phyloP scores from a whole-genome alignment of 2,888 invertebrate species.

The Lissocephala sabroskyi region DNA sequence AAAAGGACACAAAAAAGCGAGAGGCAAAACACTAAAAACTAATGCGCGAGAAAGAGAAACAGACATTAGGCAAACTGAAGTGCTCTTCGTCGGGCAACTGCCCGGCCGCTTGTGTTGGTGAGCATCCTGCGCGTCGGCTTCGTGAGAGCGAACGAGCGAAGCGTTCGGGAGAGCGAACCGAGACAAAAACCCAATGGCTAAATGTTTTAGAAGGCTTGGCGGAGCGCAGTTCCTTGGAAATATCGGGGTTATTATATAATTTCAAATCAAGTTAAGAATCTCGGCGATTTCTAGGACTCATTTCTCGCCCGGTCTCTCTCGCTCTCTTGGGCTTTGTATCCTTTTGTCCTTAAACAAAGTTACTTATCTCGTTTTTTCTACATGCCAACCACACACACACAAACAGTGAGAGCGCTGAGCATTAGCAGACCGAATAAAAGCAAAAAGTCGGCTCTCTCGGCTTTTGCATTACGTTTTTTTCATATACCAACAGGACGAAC shows the following conservation, averaged over 20 bases:
- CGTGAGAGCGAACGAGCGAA: conserved; percentile 18
- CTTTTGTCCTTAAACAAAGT: too few relatives aligned
- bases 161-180: conserved; percentile 8
- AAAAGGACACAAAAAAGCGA: conserved; percentile 67
- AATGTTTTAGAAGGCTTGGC: too few relatives aligned
- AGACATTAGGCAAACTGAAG: conserved; percentile 68
- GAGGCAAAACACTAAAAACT: conserved; percentile 69
- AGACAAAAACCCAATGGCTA: too few relatives aligned
- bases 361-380: conserved; percentile 7
- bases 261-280: too few relatives aligned
- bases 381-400: conserved; percentile 1
- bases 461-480: too few relatives aligned
- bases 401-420: neutral
- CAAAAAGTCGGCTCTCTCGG: too few relatives aligned
- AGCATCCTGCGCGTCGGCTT: conserved; percentile 16
- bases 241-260: too few relatives aligned
- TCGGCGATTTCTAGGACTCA: too few relatives aligned
- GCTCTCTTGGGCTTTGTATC: too few relatives aligned
- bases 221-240: too few relatives aligned
- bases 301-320: too few relatives aligned
- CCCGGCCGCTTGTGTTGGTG: conserved; percentile 26
- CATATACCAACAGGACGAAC: too few relatives aligned
- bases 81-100: conserved; percentile 17
- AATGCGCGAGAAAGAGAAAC: conserved; percentile 70
- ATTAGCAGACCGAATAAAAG: conserved; percentile 30